Base-by-base conservation (phyloP, 2,888 invertebrate species). In the Archips crataeganus region DNA sequence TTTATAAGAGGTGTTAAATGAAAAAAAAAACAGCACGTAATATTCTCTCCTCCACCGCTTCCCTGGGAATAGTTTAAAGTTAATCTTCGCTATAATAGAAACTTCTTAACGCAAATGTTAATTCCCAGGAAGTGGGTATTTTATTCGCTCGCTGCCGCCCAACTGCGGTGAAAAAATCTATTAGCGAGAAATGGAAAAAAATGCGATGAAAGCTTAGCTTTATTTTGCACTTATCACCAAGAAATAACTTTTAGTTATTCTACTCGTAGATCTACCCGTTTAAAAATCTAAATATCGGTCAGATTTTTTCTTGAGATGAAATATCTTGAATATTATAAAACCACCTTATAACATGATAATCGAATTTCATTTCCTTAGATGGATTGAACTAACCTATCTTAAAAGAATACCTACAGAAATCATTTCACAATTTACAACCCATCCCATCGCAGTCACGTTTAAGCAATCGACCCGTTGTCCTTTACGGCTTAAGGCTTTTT, bases 41-140 rank as follows among this genome's bases (percentile, higher is more conserved):
- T 82, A 11, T 57, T 39, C 61, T 79, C 81, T 80, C 79, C 77
- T 78, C 79, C 82, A 76, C 75, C 71, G 70, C 75, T 75, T 84
- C 79, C 83, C 39, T 6, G 84, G 81, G 86, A 76, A 77, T 80
- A 82, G 82, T 88, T 84, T 81, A 71, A 81, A 83, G 78, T 84
- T 87, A 86, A 87, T 85, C 80, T 82, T 81, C 84, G 75, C 86
- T 85, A 85, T 85, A 87, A 88, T 87, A 87, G 84, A 85, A 85
- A 86, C 84, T 85, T 86, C 83, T 87, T 87, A 85, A 86, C 85
- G 83, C 83, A 85, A 87, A 88, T 88, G 87, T 87, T 87, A 87
- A 89, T 88, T 87, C 76, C 75, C 81, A 85, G 85, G 85, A 86
- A 81, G 45, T 51, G 54, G 60, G n/a, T 81, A 78, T 75, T 77